Evolutionary conservation across 2,797 vertebrate species (phyloP).

Genomic region (Thaleichthys pacificus): DNA sequence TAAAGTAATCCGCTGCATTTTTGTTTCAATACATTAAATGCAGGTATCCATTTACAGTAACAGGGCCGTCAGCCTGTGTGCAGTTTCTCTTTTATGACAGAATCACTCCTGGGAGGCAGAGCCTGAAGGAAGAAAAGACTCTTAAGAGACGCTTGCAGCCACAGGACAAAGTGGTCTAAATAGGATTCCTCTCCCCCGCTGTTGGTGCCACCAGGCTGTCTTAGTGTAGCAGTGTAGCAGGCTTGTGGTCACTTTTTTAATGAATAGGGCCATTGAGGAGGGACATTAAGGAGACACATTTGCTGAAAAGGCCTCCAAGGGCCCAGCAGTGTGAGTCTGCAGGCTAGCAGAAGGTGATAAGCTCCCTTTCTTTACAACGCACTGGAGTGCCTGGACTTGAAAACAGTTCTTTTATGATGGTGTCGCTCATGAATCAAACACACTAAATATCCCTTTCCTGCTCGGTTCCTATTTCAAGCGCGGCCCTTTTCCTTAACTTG

Average conservation of each 20-base stretch:
- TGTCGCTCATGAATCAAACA: conserved; percentile 72
- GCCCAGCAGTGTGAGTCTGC: conserved; percentile 17
- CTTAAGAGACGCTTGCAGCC: neutral
- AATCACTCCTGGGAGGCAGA: conserved; percentile 37
- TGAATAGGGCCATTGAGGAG: conserved; percentile 28
- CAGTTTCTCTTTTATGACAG: conserved; percentile 41
- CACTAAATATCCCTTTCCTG: conserved; percentile 64
- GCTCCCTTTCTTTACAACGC: conserved; percentile 67
- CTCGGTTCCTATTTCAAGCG: conserved; percentile 55
- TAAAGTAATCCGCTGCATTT: too few species aligned
- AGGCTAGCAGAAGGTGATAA: conserved; percentile 64
- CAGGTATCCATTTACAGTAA: too few species aligned
- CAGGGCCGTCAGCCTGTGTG: neutral
- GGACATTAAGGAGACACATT: conserved; percentile 15
- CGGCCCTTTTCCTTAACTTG: conserved; percentile 56
- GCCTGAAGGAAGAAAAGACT: conserved; percentile 3
- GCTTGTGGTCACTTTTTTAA: conserved; percentile 22
- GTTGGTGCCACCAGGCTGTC: neutral
- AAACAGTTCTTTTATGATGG: conserved; percentile 53
- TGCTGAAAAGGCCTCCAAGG: conserved; percentile 6
- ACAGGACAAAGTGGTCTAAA: conserved; percentile 7
- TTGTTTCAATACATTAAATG: too few species aligned
- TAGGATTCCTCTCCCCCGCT: neutral
- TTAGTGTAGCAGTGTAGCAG: neutral
- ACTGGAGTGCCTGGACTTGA: conserved; percentile 56